phyloP scores from a whole-genome alignment of 2,888 invertebrate genomes.

The Troides helena region DNA sequence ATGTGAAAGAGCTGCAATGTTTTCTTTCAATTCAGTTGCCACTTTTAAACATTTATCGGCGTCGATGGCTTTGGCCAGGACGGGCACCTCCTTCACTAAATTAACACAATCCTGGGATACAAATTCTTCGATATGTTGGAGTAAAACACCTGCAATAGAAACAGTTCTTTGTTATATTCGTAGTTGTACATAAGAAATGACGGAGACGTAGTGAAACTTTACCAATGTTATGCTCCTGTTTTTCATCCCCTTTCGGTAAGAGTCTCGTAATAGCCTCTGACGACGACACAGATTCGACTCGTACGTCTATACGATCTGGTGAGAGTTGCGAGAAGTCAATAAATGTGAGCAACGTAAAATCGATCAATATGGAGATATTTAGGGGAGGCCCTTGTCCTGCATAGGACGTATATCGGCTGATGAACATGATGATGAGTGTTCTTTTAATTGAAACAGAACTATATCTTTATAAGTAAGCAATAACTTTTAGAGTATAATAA shows the following conservation, averaged over 20 bases:
- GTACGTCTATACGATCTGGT: no score
- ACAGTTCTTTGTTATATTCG: not conserved
- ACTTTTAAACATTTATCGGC: not conserved
- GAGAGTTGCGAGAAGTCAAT: no score
- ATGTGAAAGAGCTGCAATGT: not conserved
- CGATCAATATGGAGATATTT: no score
- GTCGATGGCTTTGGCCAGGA: not conserved
- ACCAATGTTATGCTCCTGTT: not conserved
- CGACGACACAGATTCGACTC: not conserved
- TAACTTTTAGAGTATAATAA: no score
- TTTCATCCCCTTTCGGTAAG: not conserved
- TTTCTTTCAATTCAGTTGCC: not conserved
- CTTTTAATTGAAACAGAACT: not conserved
- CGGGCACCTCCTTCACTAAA: not conserved
- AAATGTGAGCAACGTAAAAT: no score
- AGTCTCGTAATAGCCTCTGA: not conserved
- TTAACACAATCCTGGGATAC: not conserved
- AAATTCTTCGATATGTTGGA: slow-evolving; percentile 1
- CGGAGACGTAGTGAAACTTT: not conserved
- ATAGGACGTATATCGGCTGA: no score
- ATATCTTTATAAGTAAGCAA: no score
- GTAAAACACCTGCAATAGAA: not conserved
- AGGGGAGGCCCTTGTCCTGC: no score
- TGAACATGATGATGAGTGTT: not conserved
- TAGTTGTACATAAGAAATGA: not conserved